Percentiles rank a stretch among this genome's conserved stretches.
phyloP scores from a whole-genome alignment of 2,113 vertebrate genomes.

The Caretta caretta region DNA sequence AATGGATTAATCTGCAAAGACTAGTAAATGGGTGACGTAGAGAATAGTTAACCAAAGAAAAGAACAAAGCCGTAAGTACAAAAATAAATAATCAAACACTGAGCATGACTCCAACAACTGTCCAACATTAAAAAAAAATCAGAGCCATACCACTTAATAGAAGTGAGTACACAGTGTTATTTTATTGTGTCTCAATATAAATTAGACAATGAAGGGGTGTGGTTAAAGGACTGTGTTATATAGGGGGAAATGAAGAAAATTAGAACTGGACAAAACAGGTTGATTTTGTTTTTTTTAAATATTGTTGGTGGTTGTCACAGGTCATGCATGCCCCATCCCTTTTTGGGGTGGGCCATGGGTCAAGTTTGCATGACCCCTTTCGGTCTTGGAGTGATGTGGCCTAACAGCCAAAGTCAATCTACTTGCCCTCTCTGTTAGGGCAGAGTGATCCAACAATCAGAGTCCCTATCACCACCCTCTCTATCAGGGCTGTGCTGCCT shows the following conservation, averaged over 20 bases:
- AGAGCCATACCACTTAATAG: constrained; percentile 8
- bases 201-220: background rate
- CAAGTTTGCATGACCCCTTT: too few species aligned
- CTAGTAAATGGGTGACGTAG: constrained; percentile 1
- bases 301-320: background rate
- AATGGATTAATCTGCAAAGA: constrained; percentile 65
- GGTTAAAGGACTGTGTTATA: background rate
- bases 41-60: constrained; percentile 74
- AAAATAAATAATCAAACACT: constrained; percentile 74
- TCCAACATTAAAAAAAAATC: constrained; percentile 56
- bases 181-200: background rate
- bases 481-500: too few species aligned
- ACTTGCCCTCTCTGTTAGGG: too few species aligned
- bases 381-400: too few species aligned
- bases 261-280: background rate
- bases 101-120: constrained; percentile 54
- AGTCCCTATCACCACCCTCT: too few species aligned
- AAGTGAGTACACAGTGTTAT: background rate
- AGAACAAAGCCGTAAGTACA: constrained; percentile 76
- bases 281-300: background rate
- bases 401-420: too few species aligned
- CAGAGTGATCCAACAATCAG: too few species aligned
- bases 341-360: too few species aligned
- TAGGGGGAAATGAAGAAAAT: background rate
- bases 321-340: too few species aligned